Conservation (phyloP, 2,113 vertebrate species). For the Bubo blakistoni region DNA sequence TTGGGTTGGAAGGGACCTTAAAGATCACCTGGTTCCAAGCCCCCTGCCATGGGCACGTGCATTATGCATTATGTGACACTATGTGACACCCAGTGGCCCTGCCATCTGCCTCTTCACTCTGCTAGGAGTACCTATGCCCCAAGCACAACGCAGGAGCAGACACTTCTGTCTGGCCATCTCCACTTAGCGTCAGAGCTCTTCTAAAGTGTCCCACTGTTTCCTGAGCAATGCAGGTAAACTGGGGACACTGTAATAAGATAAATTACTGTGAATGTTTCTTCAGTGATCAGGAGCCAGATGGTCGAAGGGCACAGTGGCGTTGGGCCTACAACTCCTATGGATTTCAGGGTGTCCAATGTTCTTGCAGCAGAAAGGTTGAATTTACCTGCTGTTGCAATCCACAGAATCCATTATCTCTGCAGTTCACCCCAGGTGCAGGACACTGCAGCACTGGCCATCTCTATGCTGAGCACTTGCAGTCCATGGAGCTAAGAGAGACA, state of each 20-base stretch:
- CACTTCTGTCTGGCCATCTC: background rate
- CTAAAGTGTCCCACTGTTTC: background rate
- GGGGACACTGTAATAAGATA: background rate
- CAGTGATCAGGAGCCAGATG: background rate
- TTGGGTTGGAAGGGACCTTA: too few species aligned
- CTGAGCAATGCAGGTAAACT: background rate
- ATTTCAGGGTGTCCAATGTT: background rate
- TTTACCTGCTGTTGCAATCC: background rate
- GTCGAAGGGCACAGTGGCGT: background rate
- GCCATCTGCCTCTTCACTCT: background rate
- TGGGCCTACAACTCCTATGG: background rate
- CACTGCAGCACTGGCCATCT: background rate
- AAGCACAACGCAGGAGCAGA: background rate
- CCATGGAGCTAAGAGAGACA: background rate
- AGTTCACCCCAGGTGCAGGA: background rate
- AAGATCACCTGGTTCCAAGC: too few species aligned
- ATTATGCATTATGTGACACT: too few species aligned
- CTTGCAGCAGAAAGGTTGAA: background rate
- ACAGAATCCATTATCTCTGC: background rate
- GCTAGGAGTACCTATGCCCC: rapidly evolving
- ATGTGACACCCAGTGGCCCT: background rate
- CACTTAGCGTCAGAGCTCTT: background rate
- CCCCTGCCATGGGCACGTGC: too few species aligned
- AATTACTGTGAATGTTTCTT: background rate
- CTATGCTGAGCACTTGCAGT: background rate